phyloP scores from a whole-genome alignment of 2,113 vertebrate species.

The Clinocottus analis region DNA sequence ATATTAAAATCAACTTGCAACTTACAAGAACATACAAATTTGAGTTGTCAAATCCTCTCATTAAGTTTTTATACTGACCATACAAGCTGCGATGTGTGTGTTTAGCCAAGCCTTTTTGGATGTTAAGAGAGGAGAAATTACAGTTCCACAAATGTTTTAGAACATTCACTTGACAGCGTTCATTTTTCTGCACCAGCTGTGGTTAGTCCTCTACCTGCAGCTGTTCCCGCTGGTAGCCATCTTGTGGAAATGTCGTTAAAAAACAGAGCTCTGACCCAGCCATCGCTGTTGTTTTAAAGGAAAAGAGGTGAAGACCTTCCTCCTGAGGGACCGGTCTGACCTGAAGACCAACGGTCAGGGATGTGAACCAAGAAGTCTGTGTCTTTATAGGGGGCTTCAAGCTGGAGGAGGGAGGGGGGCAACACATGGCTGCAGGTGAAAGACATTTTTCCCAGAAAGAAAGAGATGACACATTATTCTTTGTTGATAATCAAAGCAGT shows the following conservation, averaged over 20 bases:
- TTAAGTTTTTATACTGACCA: conserved; percentile 58
- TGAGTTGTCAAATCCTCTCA: conserved; percentile 45
- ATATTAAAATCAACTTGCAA: conserved; percentile 47
- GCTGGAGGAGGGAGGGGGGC: conserved; percentile 5
- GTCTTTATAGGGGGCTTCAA: conserved; percentile 55
- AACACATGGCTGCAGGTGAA: conserved; percentile 64
- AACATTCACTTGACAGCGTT: conserved; percentile 26
- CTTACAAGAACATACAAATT: conserved; percentile 54
- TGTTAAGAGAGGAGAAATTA: conserved; percentile 56
- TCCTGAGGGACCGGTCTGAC: conserved; percentile 73
- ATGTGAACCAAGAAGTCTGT: conserved; percentile 73
- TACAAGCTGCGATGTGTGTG: conserved; percentile 47
- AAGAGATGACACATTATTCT: background rate
- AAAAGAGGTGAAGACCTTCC: conserved; percentile 69
- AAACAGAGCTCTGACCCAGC: conserved; percentile 58
- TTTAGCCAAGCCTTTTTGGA: conserved; percentile 51
- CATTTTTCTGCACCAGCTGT: conserved; percentile 44
- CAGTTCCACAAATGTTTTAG: conserved; percentile 44
- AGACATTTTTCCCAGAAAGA: conserved; percentile 33
- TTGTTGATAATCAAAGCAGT: background rate
- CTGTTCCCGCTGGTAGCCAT: conserved; percentile 65
- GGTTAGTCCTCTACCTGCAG: conserved; percentile 61
- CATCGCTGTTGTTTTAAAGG: conserved; percentile 76
- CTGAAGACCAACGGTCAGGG: conserved; percentile 62
- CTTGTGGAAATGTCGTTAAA: conserved; percentile 61